Percentiles rank a stretch among this genome's conserved stretches.
Evolutionary conservation across 2,113 vertebrate genomes (phyloP).

Genomic region (Malurus alboscapulatus): DNA sequence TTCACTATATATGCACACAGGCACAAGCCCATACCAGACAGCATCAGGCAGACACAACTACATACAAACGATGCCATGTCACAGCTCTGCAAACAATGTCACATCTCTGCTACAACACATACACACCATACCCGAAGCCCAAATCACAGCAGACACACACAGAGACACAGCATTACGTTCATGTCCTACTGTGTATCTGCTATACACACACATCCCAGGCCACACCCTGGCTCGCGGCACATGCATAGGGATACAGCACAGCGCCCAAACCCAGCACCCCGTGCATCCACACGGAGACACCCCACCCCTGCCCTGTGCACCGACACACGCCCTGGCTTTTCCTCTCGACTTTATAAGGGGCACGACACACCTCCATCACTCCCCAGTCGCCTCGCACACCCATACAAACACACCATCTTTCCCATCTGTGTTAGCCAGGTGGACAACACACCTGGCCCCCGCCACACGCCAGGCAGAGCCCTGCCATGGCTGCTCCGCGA

Average conservation of each 20-base stretch:
- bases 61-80: not conserved
- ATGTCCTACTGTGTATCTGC: not conserved
- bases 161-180: accelerated
- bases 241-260: not conserved
- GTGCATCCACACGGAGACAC: not conserved
- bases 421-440: not conserved
- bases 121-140: not conserved
- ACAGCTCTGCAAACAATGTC: not conserved
- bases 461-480: not conserved
- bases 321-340: not conserved
- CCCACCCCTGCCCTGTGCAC: not conserved
- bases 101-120: not conserved
- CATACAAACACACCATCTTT: not conserved
- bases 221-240: not conserved
- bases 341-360: not conserved
- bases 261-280: not conserved
- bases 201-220: not conserved
- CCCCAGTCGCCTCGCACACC: not conserved
- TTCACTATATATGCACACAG: not conserved
- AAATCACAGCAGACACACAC: not conserved
- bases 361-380: not conserved
- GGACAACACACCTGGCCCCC: not conserved
- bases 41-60: not conserved
- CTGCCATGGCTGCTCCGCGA: not conserved
- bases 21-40: not conserved